These are phyloP conservation scores for Conus ventricosus DNA, from an alignment of 1,140 invertebrate genomes.

Conservation along the genomic window DNA sequence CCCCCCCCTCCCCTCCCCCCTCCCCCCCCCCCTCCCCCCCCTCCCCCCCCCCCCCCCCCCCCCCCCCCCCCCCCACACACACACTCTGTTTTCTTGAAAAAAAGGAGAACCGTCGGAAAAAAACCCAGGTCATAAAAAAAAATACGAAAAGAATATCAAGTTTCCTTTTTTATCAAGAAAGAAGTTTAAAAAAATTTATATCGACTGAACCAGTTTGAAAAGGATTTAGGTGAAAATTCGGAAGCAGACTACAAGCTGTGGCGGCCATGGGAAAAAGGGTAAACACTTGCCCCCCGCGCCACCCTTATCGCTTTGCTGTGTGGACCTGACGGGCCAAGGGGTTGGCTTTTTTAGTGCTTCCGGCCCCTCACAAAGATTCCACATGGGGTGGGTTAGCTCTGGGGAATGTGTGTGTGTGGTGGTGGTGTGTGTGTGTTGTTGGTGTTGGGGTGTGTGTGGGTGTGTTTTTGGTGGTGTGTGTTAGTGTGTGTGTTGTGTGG, in stretches of 20 bases:
- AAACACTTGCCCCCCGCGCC: slow-evolving; percentile 41
- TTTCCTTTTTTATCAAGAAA: too few species aligned
- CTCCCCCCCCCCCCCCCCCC: too few species aligned
- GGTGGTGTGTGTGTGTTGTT: background rate
- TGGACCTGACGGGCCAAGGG: slow-evolving; percentile 56
- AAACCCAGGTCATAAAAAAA: too few species aligned
- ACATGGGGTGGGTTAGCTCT: slow-evolving; percentile 47
- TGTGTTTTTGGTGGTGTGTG: slow-evolving; percentile 1
- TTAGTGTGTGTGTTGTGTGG: slow-evolving; percentile 2
- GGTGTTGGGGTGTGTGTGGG: background rate
- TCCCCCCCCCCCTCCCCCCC: too few species aligned
- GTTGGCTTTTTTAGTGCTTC: slow-evolving; percentile 52
- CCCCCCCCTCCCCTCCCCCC: too few species aligned
- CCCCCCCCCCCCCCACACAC: too few species aligned
- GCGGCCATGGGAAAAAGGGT: slow-evolving; percentile 56
- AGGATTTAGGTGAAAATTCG: slow-evolving; percentile 36
- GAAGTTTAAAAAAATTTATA: too few species aligned
- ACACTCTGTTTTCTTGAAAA: too few species aligned
- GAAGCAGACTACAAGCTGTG: slow-evolving; percentile 57
- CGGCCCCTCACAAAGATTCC: slow-evolving; percentile 61
- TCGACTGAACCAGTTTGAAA: too few species aligned
- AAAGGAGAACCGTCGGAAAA: too few species aligned
- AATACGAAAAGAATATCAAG: too few species aligned
- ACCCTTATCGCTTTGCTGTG: slow-evolving; percentile 54
- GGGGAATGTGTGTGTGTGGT: background rate